These are phyloP conservation scores for Rhinopomastus cyanomelas DNA, from an alignment of 2,113 vertebrate species.

Conservation along the genomic window DNA sequence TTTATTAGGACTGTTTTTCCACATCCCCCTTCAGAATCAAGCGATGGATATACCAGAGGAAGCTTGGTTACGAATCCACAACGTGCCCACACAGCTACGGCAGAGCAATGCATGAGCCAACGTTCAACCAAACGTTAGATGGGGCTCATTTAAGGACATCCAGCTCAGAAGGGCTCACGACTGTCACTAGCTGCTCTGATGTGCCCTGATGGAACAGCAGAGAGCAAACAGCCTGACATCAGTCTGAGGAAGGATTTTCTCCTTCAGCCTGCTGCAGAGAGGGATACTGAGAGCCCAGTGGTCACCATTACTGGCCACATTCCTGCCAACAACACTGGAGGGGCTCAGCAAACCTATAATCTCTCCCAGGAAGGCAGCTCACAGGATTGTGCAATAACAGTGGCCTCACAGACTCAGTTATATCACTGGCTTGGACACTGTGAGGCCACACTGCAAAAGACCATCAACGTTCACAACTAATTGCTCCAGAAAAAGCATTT, in stretches of 20 bases:
- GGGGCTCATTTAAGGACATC: background rate
- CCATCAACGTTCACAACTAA: fast-evolving
- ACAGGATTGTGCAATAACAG: background rate
- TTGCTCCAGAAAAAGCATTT: background rate
- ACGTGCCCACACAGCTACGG: background rate
- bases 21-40: background rate
- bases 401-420: background rate
- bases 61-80: background rate
- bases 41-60: background rate
- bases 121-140: background rate
- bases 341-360: background rate
- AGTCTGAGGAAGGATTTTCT: background rate
- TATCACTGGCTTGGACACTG: fast-evolving
- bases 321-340: background rate
- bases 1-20: conserved; percentile 52
- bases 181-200: background rate
- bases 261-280: background rate
- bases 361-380: background rate
- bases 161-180: background rate
- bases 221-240: fast-evolving
- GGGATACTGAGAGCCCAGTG: fast-evolving
- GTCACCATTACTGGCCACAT: background rate
- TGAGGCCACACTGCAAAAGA: fast-evolving
- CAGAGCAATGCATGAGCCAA: fast-evolving
- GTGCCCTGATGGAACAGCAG: background rate